Conservation (phyloP, 2,888 invertebrate species). For the Noctua fimbriata region DNA sequence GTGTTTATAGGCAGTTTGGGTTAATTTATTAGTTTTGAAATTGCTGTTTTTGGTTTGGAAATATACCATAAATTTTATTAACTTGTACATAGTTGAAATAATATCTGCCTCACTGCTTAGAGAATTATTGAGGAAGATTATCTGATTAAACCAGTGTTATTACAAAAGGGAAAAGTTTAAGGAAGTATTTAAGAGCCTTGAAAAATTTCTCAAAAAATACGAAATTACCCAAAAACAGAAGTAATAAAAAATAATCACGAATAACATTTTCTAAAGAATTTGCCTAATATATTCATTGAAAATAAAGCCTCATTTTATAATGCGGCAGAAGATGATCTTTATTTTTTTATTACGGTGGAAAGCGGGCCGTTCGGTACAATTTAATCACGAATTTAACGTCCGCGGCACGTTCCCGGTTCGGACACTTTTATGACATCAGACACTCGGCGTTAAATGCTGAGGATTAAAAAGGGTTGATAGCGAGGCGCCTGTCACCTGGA, state of each 20-base stretch:
- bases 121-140: constrained; percentile 29
- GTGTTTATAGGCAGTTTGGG: constrained; percentile 51
- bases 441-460: constrained; percentile 88
- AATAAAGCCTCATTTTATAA: constrained; percentile 72
- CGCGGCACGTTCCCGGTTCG: constrained; percentile 87
- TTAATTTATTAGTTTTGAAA: constrained; percentile 46
- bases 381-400: constrained; percentile 87
- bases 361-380: constrained; percentile 82
- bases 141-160: constrained; percentile 33
- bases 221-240: constrained; percentile 52
- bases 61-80: constrained; percentile 48
- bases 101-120: not conserved
- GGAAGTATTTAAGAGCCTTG: constrained; percentile 38
- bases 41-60: constrained; percentile 31
- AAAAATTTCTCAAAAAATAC: constrained; percentile 42
- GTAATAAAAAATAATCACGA: constrained; percentile 62
- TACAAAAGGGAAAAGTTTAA: constrained; percentile 22
- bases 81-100: constrained; percentile 50
- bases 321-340: constrained; percentile 76
- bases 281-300: constrained; percentile 71
- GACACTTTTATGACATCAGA: constrained; percentile 90
- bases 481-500: constrained; percentile 88
- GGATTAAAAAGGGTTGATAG: constrained; percentile 90
- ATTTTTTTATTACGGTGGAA: constrained; percentile 80
- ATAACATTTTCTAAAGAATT: constrained; percentile 68